phyloP scores from a whole-genome alignment of 2,888 invertebrate species.

The Caenorhabditis panamensis region DNA sequence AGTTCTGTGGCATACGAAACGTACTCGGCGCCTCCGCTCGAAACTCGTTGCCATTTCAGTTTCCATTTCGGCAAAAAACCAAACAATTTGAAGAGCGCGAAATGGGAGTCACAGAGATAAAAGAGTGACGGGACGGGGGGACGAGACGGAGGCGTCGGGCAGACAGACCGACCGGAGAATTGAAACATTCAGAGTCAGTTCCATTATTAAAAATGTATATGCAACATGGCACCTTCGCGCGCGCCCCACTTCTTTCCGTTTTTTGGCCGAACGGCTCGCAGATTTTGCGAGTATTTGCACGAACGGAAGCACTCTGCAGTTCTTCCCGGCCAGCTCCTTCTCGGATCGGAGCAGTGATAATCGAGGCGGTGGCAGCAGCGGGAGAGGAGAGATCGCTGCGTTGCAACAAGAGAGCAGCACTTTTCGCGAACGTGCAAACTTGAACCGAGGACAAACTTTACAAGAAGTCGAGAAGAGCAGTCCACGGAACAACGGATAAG shows the following conservation, averaged over 20 bases:
- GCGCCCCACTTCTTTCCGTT: conserved; percentile 32
- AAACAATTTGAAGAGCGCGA: conserved; percentile 13
- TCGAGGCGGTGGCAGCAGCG: conserved; percentile 12
- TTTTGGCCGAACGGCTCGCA: conserved; percentile 35
- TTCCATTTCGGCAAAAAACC: conserved; percentile 26
- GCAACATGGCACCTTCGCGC: conserved; percentile 31
- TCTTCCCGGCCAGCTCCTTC: conserved; percentile 28
- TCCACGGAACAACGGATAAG: neutral
- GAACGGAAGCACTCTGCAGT: conserved; percentile 22
- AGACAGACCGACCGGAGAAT: conserved; percentile 13
- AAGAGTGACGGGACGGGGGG: neutral
- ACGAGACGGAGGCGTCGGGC: conserved; percentile 1
- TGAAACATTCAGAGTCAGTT: neutral
- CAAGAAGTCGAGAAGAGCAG: conserved; percentile 18
- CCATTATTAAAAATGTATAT: conserved; percentile 47
- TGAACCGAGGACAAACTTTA: conserved; percentile 57
- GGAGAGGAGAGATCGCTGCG: conserved; percentile 9
- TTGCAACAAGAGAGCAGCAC: conserved; percentile 25
- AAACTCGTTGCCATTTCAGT: conserved; percentile 25
- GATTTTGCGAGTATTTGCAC: conserved; percentile 15
- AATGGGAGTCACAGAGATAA: conserved; percentile 1
- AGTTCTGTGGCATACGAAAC: conserved; percentile 6
- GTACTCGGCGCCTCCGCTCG: neutral
- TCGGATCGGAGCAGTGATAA: conserved; percentile 32
- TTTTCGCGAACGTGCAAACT: conserved; percentile 59